phyloP scores from a whole-genome alignment of 2,888 invertebrate genomes.

The Chymomyza amoena region DNA sequence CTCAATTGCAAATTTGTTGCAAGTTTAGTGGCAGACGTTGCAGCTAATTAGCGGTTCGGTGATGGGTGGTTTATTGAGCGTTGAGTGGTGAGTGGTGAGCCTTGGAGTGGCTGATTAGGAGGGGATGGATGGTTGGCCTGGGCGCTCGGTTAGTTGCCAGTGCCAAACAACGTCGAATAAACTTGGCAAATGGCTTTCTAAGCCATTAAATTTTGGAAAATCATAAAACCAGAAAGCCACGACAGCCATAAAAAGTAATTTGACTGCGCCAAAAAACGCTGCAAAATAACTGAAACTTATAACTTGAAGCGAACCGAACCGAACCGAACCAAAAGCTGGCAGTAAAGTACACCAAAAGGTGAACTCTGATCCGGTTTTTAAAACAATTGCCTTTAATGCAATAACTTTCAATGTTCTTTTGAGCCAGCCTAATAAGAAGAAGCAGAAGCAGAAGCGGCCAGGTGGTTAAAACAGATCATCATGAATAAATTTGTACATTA shows the following conservation, averaged over 20 bases:
- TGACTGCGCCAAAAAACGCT: slow-evolving; percentile 37
- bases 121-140: too few relatives aligned
- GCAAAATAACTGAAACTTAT: slow-evolving; percentile 54
- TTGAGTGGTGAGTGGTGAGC: background rate
- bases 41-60: slow-evolving; percentile 5
- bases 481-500: background rate
- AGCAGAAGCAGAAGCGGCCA: background rate
- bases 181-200: slow-evolving; percentile 69
- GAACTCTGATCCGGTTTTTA: background rate
- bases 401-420: slow-evolving; percentile 58
- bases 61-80: background rate
- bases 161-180: background rate
- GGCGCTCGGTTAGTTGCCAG: slow-evolving; percentile 5
- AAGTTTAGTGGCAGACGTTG: slow-evolving; percentile 21
- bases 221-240: slow-evolving; percentile 32
- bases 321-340: background rate
- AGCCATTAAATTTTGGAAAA: slow-evolving; percentile 68
- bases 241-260: slow-evolving; percentile 68
- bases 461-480: background rate
- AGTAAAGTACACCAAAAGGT: background rate
- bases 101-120: too few relatives aligned
- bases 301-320: slow-evolving; percentile 24
- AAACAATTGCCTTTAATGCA: slow-evolving; percentile 73
- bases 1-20: slow-evolving; percentile 43
- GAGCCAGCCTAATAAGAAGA: background rate